Evolutionary conservation across 2,113 vertebrate genomes (phyloP), one percentile per base, ranked within the genome.

Genomic region (Embiotoca jacksoni): DNA sequence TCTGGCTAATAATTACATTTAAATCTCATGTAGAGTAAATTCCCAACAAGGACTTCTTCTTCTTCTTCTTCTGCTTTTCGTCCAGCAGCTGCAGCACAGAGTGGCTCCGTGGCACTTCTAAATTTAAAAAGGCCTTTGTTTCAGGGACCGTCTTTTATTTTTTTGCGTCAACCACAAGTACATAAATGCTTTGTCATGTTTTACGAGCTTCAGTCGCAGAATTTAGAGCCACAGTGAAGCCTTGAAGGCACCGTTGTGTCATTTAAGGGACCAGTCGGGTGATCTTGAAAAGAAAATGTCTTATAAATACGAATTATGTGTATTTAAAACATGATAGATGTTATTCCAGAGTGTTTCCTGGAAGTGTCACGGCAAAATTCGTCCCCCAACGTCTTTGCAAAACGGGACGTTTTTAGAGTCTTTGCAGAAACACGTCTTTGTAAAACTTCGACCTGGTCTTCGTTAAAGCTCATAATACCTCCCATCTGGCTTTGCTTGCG

Each of bases 91-190:
- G 80, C 30, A 68, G 72, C 53, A 35, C 36, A 36, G 35, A 7
- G 53, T 15, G 53, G 35, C 70, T 71, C 31, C 16, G 68, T 60
- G 64, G 54, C 52, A 61, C n/a, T 75, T 72, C 33, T 60, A 55
- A 31, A 59, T 81, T 70, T 64, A 78, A 60, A 30, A n/a, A 62
- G 23, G 56, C n/a, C 15, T 63, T 69, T 62, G 60, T 80, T 62
- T 63, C 41, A 32, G 16, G 2, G 2, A 30, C 3, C 11, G 30
- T 46, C 23, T 54, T 54, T 39, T 36, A 0, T 32, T 53, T 52
- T 30, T 41, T 16, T 15, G 23, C 23, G 23, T 2, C 30, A 32
- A 16, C n/a, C 46, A 61, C 31, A 31, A 37, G 13, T 31, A 23
- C 32, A 30, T 63, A 10, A 76, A 73, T 5, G n/a, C 10, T 23